Percentiles rank a stretch among this genome's conserved stretches.
phyloP scores from a whole-genome alignment of 2,888 invertebrate genomes.

The Caenorhabditis sinica region DNA sequence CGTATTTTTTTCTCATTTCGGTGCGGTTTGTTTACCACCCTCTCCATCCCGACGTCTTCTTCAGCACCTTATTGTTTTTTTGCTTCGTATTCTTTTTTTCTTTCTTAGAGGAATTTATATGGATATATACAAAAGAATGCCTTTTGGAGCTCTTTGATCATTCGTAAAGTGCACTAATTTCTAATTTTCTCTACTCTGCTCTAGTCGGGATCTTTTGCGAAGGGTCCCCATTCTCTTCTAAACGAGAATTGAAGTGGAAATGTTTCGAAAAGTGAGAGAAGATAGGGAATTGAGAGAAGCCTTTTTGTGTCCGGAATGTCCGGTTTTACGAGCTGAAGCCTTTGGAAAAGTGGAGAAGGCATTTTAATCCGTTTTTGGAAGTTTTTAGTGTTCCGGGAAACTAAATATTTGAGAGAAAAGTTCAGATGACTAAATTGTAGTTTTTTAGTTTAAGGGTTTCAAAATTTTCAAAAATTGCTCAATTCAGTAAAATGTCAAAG shows the following conservation, averaged over 20 bases:
- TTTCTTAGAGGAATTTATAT: not conserved
- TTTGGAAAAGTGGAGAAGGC: not conserved
- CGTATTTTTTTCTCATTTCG: conserved; percentile 51
- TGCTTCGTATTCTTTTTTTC: not conserved
- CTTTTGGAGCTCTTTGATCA: conserved; percentile 42
- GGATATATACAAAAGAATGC: not conserved
- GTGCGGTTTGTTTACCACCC: conserved; percentile 50
- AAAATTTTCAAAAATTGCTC: not conserved
- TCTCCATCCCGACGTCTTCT: not conserved
- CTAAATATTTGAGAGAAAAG: not conserved
- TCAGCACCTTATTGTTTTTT: conserved; percentile 28
- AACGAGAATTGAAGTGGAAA: conserved; percentile 19
- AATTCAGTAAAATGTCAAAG: too few species aligned
- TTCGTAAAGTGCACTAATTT: conserved; percentile 24
- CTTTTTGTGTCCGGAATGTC: conserved; percentile 3
- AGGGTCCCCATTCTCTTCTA: too few species aligned
- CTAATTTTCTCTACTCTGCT: not conserved
- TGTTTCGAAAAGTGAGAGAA: conserved; percentile 8
- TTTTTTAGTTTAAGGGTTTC: not conserved
- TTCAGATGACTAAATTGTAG: not conserved
- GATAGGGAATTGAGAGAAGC: not conserved
- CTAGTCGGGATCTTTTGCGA: not conserved
- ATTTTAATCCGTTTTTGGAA: conserved; percentile 6
- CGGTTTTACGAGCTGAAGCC: conserved; percentile 13
- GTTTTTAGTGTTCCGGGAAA: conserved; percentile 18